Evolutionary conservation across 2,888 invertebrate genomes (phyloP).

Genomic region (Eumacrocentrus americanus): DNA sequence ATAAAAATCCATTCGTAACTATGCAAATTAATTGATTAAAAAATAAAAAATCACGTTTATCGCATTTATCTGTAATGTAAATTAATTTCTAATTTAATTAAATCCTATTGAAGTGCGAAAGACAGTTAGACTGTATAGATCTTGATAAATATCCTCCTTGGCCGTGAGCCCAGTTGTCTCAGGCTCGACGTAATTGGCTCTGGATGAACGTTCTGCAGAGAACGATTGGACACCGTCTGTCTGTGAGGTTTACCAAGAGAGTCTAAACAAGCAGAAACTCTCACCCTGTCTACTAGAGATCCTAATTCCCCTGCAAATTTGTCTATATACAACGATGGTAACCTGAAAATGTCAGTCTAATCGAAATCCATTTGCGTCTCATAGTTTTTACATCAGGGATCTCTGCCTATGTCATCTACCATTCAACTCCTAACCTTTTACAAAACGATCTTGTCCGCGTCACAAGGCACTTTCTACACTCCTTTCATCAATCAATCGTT

Average conservation of each 20-base stretch:
- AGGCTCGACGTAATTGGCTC: conserved; percentile 26
- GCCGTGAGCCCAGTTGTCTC: not conserved
- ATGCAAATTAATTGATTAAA: not conserved
- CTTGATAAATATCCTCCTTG: not conserved
- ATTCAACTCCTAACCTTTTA: no score
- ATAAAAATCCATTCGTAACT: not conserved
- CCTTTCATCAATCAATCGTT: not conserved
- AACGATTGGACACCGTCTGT: conserved; percentile 11
- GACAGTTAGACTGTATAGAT: not conserved
- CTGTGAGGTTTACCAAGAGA: conserved; percentile 10
- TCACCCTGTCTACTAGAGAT: no score
- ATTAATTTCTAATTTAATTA: not conserved
- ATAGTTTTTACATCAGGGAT: conserved; percentile 5
- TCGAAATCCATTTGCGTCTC: conserved; percentile 26
- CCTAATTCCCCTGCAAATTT: not conserved
- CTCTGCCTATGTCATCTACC: conserved; percentile 6
- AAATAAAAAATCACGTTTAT: not conserved
- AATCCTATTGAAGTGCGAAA: not conserved
- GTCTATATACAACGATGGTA: conserved; percentile 32
- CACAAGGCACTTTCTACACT: not conserved
- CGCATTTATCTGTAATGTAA: not conserved
- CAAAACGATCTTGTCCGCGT: conserved; percentile 4
- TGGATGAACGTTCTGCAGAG: conserved; percentile 16
- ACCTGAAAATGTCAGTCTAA: conserved; percentile 34
- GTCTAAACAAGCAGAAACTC: not conserved